Evolutionary conservation across 2,888 invertebrate genomes (phyloP), one percentile per base, ranked within the genome.

Genomic region (Pyrgus malvae): DNA sequence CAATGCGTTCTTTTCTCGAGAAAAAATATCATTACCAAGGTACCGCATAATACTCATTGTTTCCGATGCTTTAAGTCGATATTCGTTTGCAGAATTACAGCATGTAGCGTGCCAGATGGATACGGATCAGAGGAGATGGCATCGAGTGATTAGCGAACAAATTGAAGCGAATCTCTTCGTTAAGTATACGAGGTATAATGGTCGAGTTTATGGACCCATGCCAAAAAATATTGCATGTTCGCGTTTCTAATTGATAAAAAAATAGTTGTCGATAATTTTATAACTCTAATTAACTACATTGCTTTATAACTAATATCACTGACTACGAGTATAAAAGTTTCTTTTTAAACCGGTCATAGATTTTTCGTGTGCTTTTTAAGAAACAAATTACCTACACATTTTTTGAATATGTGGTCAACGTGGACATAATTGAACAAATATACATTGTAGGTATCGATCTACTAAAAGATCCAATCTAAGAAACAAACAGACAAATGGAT

Each of bases 41-140:
- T 16, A 42, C 12, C 37, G 5, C 12, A 51, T 19, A 27, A 6
- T 19, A 12, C 11, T 33, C 33, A 17, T 42, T 44, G 27, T 29
- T 7, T 7, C 11, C 1, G 44, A 2, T 3, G n/a, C 2, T 29
- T 37, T 37, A 27, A 44, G 44, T 27, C 37, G 11, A 37, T 27
- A 19, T 7, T 44, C 11, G 42, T 17, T 12, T 19, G 44, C 19
- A 14, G 1, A 8, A 31, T 51, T 14, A 16, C 11, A 16, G 14
- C 35, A 21, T 27, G 16, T 38, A 21, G 29, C 51, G 37, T 38
- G 74, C 64, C 55, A 57, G 68, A 56, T 66, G 60, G 70, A 64
- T 67, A 71, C 69, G 70, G 70, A 74, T 72, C 71, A 68, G 53
- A 62, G 64, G 59, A 57, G 58, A 45, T 58, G 59, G 69, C 68